Conservation (phyloP, 2,888 invertebrate genomes). For the Cantharis rustica region DNA sequence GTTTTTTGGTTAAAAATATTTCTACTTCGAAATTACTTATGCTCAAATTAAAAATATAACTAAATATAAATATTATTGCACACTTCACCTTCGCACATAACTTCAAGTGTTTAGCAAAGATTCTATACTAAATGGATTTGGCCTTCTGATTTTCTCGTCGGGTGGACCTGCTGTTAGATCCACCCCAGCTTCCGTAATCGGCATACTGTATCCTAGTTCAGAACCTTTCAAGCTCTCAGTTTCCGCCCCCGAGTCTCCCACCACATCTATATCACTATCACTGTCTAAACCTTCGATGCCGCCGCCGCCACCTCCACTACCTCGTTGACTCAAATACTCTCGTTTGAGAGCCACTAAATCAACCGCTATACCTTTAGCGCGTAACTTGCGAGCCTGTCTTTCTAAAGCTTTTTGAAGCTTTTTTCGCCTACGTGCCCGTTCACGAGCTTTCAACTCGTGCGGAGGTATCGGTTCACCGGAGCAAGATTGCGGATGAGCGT, state of each 20-base stretch:
- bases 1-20: background rate
- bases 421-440: conserved; percentile 86
- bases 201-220: conserved; percentile 49
- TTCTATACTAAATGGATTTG: conserved; percentile 90
- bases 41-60: background rate
- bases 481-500: conserved; percentile 97
- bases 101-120: conserved; percentile 77
- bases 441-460: conserved; percentile 82
- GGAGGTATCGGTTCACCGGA: conserved; percentile 96
- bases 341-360: conserved; percentile 83
- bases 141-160: conserved; percentile 60
- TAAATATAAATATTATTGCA: conserved; percentile 40
- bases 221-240: conserved; percentile 68
- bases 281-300: conserved; percentile 57
- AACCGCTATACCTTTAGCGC: conserved; percentile 88
- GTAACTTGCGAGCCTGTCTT: conserved; percentile 88
- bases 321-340: conserved; percentile 83
- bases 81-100: conserved; percentile 30
- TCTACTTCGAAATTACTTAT: background rate
- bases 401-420: conserved; percentile 91
- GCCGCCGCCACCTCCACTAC: conserved; percentile 59
- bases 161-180: conserved; percentile 58
- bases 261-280: conserved; percentile 82
- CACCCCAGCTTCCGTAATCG: conserved; percentile 50
- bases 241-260: conserved; percentile 77